phyloP scores from a whole-genome alignment of 1,140 invertebrate genomes.

The Drosophila subpulchrella region DNA sequence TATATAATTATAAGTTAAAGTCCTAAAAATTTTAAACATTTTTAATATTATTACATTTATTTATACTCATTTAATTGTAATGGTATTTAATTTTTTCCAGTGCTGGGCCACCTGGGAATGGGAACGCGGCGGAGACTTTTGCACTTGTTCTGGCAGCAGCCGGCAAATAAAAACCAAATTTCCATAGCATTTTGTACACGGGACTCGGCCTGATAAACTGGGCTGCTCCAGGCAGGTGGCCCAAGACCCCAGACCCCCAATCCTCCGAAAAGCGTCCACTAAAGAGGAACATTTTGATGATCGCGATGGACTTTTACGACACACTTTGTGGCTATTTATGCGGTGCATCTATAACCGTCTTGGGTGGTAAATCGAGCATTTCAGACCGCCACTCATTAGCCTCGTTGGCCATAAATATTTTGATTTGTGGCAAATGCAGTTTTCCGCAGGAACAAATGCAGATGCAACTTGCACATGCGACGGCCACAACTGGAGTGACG shows the following conservation, averaged over 20 bases:
- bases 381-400: conserved; percentile 61
- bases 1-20: no score
- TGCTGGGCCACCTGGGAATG: conserved; percentile 30
- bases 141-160: conserved; percentile 75
- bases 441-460: conserved; percentile 16
- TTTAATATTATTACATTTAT: neutral
- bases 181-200: conserved; percentile 63
- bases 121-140: conserved; percentile 23
- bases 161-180: conserved; percentile 59
- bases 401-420: conserved; percentile 69
- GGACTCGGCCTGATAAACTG: conserved; percentile 48
- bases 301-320: conserved; percentile 72
- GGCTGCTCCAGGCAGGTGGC: conserved; percentile 34
- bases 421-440: conserved; percentile 64
- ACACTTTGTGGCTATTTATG: conserved; percentile 80
- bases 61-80: neutral
- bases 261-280: neutral
- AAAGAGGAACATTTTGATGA: conserved; percentile 62
- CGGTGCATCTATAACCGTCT: conserved; percentile 65
- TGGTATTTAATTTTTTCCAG: neutral
- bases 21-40: neutral
- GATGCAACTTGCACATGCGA: neutral
- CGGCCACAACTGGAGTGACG: conserved; percentile 35
- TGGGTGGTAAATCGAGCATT: conserved; percentile 79
- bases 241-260: neutral